Evolutionary conservation across 2,888 invertebrate species (phyloP).

Genomic region (Agrenia bidenticulata): DNA sequence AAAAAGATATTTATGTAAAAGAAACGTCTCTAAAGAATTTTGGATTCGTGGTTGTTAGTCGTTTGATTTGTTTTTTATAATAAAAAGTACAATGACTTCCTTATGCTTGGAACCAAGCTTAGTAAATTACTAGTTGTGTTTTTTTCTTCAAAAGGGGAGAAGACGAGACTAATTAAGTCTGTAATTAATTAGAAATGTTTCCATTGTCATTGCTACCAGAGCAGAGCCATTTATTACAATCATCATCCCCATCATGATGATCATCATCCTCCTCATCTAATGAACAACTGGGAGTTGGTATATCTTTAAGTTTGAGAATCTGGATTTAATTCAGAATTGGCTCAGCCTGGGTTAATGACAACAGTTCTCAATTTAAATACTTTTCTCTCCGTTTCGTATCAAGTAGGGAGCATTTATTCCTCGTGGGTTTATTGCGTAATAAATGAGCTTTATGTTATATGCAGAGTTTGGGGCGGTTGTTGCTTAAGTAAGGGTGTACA

Average conservation of each 20-base stretch:
- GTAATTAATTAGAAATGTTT: constrained; percentile 47
- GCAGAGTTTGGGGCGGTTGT: neutral
- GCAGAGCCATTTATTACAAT: no score
- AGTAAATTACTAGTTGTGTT: no score
- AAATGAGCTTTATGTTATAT: neutral
- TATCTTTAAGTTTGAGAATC: neutral
- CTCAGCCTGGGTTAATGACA: constrained; percentile 15
- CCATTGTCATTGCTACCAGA: no score
- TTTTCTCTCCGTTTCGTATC: constrained; percentile 26
- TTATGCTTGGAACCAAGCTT: no score
- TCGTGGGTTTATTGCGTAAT: constrained; percentile 11
- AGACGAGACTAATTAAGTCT: constrained; percentile 48
- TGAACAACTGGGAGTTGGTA: constrained; percentile 33
- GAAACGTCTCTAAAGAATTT: no score
- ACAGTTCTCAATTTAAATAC: constrained; percentile 44
- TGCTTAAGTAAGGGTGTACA: neutral
- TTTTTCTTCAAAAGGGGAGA: neutral
- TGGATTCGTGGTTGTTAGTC: no score
- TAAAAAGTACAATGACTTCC: no score
- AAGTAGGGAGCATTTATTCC: neutral
- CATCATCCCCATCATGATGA: constrained; percentile 19
- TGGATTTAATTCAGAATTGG: no score
- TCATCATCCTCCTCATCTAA: constrained; percentile 39
- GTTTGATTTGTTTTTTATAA: no score
- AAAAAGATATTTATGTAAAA: no score